Conservation (phyloP, 35 echinoderm and acorn worm species). For the Ophioderma brevispina region DNA sequence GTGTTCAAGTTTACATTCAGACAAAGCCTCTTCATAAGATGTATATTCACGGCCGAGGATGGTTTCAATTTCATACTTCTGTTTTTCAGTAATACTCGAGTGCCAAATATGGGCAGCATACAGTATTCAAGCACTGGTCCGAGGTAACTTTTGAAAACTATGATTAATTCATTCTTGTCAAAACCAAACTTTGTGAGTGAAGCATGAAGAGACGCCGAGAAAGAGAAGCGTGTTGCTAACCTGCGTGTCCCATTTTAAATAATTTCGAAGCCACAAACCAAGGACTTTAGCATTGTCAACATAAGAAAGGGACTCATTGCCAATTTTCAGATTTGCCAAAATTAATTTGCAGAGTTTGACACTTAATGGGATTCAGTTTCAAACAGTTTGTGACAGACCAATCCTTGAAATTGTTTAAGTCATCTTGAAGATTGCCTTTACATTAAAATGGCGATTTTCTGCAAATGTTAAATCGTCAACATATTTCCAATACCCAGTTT, state of each 20-base stretch:
- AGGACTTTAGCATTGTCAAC: neutral
- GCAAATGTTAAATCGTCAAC: neutral
- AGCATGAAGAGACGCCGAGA: neutral
- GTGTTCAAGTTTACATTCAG: no score
- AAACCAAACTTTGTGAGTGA: neutral
- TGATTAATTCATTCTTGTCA: neutral
- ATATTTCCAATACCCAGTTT: constrained; percentile 7
- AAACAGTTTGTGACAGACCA: neutral
- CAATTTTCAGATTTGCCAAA: neutral
- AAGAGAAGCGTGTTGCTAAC: neutral
- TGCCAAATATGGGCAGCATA: no score
- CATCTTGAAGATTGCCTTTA: neutral
- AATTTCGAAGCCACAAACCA: neutral
- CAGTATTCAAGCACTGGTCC: no score
- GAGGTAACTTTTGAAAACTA: neutral
- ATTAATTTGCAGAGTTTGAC: neutral
- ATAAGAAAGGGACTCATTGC: neutral
- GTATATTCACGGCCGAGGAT: no score
- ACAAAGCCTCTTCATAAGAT: no score
- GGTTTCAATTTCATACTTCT: no score
- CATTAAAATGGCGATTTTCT: neutral
- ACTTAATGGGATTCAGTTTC: neutral
- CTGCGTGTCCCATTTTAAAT: neutral
- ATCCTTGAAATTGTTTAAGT: neutral
- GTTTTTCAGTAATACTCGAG: no score